Base-by-base conservation (phyloP, 2,797 vertebrate species). In the Enteromius radiatus region DNA sequence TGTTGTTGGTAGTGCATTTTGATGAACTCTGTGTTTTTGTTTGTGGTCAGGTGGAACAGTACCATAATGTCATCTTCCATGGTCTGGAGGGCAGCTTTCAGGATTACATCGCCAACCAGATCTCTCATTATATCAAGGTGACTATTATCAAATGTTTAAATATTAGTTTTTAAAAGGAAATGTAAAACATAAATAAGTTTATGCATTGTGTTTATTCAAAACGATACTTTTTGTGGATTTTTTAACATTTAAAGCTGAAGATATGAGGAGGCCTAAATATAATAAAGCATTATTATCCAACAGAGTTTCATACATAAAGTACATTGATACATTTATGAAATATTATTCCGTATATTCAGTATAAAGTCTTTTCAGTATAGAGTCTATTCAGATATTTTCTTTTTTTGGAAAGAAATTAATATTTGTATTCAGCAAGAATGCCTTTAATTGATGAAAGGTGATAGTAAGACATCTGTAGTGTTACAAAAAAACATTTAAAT, bases 31-130 rank as follows among this genome's bases (percentile, higher is more conserved):
- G 0, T 7, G 14, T 31, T 61, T 69, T 47, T 64, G 14, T 14
- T n/a, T 38, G 1, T 80, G 54, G 10, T 19, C 86, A 99, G 97
- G 97, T 98, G 84, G 96, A 99, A 84, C 97, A 97, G 75, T 98
- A 99, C 43, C 96, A 90, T 36, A 98, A 95, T 87, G 95, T 98
- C 67, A 96, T 98, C 92, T 97, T 98, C 83, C 97, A 98, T 3
- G 96, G 97, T 83, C 96, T 97, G 52, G 96, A 99, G 91, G 97
- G 97, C 90, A 97, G 98, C 92, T 96, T 97, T 86, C 97, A 98
- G 92, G 97, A 96, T 86, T 95, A 96, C 86, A 91, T 98, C 77
- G 96, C 95, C 2, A 84, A 90, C 84, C 94, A 97, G 91, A 94
- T 99, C 47, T 95, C 97, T 0, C 89, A 92, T 89, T 96, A 95